Percentiles rank a stretch among this genome's conserved stretches.
Evolutionary conservation across 2,113 vertebrate species (phyloP).

Genomic region (Melanocharis versteri): DNA sequence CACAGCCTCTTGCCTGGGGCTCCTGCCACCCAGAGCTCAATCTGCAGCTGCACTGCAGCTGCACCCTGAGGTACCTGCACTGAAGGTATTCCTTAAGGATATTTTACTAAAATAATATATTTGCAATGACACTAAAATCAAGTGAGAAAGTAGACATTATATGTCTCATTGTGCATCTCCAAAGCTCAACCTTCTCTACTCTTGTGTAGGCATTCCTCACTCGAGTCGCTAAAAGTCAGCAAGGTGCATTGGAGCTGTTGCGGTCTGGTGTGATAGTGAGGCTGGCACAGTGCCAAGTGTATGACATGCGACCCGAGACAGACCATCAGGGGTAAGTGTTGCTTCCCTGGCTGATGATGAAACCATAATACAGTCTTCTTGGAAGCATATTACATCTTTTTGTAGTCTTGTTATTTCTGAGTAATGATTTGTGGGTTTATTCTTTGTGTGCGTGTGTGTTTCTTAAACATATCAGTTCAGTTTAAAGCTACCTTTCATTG

Average conservation of each 20-base stretch:
- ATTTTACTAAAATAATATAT: background rate
- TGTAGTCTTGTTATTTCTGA: background rate
- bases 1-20: background rate
- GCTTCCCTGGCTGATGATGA: background rate
- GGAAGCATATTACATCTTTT: background rate
- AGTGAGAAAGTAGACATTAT: background rate
- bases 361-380: background rate
- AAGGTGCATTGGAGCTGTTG: slow-evolving; percentile 88
- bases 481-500: background rate
- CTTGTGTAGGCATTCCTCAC: slow-evolving; percentile 88
- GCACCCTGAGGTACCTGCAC: background rate
- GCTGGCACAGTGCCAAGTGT: slow-evolving; percentile 93
- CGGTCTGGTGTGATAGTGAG: slow-evolving; percentile 87
- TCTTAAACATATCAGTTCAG: background rate
- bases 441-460: background rate
- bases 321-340: slow-evolving; percentile 84
- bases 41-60: background rate
- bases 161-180: background rate
- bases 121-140: background rate
- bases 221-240: slow-evolving; percentile 88
- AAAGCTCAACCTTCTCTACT: background rate
- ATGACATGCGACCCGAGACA: slow-evolving; percentile 91
- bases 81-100: background rate
- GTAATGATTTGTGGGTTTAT: background rate
- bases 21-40: background rate